Percentiles rank a stretch among this genome's conserved stretches.
These are phyloP conservation scores for Kryptolebias marmoratus DNA, from an alignment of 2,113 vertebrate species.

Conservation along the genomic window DNA sequence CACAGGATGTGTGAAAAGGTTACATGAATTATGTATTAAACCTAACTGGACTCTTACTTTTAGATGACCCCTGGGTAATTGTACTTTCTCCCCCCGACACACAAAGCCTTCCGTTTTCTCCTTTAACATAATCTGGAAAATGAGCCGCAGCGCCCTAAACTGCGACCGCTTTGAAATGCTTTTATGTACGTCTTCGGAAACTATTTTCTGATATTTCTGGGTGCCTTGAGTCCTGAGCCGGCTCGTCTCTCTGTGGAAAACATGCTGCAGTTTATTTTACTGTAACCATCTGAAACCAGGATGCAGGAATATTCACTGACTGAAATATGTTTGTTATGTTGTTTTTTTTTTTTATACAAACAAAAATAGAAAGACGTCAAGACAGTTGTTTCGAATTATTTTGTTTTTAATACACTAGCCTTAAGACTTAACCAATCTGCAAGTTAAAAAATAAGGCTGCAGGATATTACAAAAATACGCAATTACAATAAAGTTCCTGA, in stretches of 20 bases:
- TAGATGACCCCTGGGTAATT: conserved; percentile 44
- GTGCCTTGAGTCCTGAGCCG: not conserved
- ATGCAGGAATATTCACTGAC: too few species aligned
- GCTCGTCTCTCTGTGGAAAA: not conserved
- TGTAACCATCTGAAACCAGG: too few species aligned
- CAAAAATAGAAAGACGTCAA: too few species aligned
- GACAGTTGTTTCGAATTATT: too few species aligned
- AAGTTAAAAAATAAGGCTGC: too few species aligned
- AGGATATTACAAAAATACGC: too few species aligned
- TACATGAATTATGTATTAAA: conserved; percentile 77
- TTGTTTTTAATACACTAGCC: too few species aligned
- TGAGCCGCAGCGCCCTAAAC: conserved; percentile 9
- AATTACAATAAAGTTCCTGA: too few species aligned
- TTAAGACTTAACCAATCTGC: too few species aligned
- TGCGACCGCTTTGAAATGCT: conserved; percentile 35
- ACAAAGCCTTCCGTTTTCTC: conserved; percentile 47
- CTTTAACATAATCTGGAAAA: conserved; percentile 43
- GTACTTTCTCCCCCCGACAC: conserved; percentile 28
- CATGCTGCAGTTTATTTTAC: not conserved
- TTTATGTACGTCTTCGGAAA: conserved; percentile 51
- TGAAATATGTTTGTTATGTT: too few species aligned
- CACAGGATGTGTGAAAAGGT: conserved; percentile 52
- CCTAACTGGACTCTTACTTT: conserved; percentile 44
- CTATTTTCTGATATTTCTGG: conserved; percentile 35
- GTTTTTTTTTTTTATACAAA: too few species aligned